Conservation (phyloP, 2,888 invertebrate genomes). For the Plemyria rubiginata region DNA sequence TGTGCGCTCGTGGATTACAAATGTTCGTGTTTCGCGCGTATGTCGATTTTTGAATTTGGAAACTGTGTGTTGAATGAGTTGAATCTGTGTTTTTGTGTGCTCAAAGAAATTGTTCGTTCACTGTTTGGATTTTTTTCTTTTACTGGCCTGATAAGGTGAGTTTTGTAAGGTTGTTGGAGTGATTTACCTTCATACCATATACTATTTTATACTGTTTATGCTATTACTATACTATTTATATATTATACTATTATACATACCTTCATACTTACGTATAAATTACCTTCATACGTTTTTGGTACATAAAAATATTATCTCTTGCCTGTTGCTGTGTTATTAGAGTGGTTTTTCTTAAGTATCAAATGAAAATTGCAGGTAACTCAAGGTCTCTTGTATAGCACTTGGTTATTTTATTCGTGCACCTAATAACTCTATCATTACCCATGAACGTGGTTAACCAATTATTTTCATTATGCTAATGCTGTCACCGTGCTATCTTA, state of each 20-base stretch:
- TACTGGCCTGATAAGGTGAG: constrained; percentile 62
- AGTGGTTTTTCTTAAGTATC: constrained; percentile 10
- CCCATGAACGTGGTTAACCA: constrained; percentile 36
- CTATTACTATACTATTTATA: no score
- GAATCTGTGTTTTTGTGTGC: constrained; percentile 33
- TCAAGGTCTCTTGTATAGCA: constrained; percentile 13
- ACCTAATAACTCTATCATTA: constrained; percentile 48
- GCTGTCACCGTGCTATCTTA: constrained; percentile 41
- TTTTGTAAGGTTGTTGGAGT: constrained; percentile 41
- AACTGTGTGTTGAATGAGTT: constrained; percentile 38
- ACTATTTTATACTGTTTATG: no score
- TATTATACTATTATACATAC: no score
- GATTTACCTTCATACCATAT: no score
- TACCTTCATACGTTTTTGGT: constrained; percentile 19
- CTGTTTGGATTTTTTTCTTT: constrained; percentile 49
- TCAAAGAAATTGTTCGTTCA: constrained; percentile 12
- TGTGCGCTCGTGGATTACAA: constrained; percentile 44
- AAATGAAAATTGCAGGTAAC: constrained; percentile 15
- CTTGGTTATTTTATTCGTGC: constrained; percentile 38
- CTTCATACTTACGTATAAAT: no score
- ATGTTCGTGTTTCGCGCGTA: constrained; percentile 20
- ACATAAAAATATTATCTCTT: constrained; percentile 16
- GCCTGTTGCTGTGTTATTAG: constrained; percentile 16
- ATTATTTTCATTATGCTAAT: constrained; percentile 49
- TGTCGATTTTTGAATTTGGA: constrained; percentile 43